Conservation (phyloP, 2,888 invertebrate species). For the Cordilura impudica region DNA sequence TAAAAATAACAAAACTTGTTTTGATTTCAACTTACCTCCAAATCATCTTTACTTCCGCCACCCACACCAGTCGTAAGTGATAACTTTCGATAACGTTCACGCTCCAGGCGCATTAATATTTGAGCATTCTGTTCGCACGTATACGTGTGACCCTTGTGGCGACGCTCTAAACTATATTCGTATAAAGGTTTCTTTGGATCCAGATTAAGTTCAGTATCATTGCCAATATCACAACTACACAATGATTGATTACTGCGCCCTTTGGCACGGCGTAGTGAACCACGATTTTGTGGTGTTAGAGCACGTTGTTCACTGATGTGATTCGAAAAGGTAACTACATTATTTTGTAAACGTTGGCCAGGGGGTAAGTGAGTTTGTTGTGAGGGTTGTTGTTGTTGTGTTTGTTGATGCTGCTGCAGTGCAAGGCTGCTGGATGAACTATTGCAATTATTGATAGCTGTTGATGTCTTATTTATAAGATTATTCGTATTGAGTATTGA, state of each 20-base stretch:
- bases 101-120: constrained; percentile 78
- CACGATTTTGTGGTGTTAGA: constrained; percentile 68
- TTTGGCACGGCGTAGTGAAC: constrained; percentile 75
- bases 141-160: constrained; percentile 78
- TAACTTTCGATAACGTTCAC: constrained; percentile 76
- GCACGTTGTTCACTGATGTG: constrained; percentile 67
- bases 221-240: constrained; percentile 77
- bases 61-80: constrained; percentile 66
- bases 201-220: constrained; percentile 75
- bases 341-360: constrained; percentile 67
- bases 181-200: constrained; percentile 76
- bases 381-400: constrained; percentile 22
- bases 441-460: constrained; percentile 58
- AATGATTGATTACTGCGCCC: constrained; percentile 77
- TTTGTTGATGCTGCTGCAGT: constrained; percentile 36
- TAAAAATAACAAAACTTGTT: too few relatives aligned
- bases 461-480: constrained; percentile 55
- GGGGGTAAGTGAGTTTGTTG: constrained; percentile 35
- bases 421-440: constrained; percentile 64
- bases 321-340: constrained; percentile 74
- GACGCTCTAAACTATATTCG: constrained; percentile 79
- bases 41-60: constrained; percentile 53
- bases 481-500: constrained; percentile 64
- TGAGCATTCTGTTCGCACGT: constrained; percentile 79
- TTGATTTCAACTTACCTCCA: constrained; percentile 62